phyloP scores from a whole-genome alignment of 2,113 vertebrate genomes.

The Semnornis frantzii region DNA sequence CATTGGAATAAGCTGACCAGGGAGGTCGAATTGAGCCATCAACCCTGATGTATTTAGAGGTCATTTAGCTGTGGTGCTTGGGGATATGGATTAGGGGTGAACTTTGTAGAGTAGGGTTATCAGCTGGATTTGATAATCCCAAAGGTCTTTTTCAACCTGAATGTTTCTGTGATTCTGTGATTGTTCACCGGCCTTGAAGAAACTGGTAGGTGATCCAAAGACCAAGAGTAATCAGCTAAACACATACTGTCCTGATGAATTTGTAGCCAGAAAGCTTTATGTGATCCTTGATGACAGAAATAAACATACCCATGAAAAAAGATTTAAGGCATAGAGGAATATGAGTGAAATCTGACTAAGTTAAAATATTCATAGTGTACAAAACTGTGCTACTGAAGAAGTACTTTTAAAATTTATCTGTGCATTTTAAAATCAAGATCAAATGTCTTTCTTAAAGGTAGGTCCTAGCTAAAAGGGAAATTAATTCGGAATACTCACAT shows the following conservation, averaged over 20 bases:
- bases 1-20: too few species aligned
- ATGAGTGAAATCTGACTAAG: background rate
- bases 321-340: background rate
- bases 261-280: background rate
- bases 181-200: background rate
- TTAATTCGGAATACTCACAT: background rate
- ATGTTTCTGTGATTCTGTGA: too few species aligned
- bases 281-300: background rate
- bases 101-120: too few species aligned
- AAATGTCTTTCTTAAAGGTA: background rate
- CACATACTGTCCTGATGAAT: background rate
- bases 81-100: too few species aligned
- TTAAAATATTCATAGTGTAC: background rate
- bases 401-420: background rate
- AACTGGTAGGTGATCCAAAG: background rate
- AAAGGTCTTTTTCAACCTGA: too few species aligned
- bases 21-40: too few species aligned
- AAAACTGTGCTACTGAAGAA: background rate
- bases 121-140: too few species aligned
- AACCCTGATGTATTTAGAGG: too few species aligned
- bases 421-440: background rate
- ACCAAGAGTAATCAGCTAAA: background rate
- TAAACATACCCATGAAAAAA: background rate
- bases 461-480: background rate
- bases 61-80: too few species aligned